Base-by-base conservation (phyloP, 2,888 invertebrate genomes). In the Melipona bicolor region DNA sequence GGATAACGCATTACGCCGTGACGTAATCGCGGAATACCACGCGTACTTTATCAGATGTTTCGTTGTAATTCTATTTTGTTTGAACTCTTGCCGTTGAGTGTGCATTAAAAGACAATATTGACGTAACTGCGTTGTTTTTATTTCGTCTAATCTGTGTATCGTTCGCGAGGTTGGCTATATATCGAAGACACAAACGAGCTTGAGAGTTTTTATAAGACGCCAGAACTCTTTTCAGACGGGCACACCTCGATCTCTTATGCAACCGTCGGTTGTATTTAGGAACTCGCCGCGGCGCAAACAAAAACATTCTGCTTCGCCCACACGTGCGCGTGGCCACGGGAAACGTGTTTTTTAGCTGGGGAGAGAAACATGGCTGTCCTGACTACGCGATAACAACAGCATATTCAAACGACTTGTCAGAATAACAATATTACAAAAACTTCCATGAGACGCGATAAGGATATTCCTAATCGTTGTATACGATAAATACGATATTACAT, bases 301-400 rank as follows among this genome's bases (percentile, higher is more conserved):
- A 86, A 85, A 86, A 86, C 85, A 85, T 79, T 85, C 79, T 73
- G 71, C 21, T 72, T 81, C 81, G 85, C 85, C 85, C 85, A 86
- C 85, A 85, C 85, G 86, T 85, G 85, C 85, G 77, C 84, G 77
- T 74, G 76, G 79, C 65, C 69, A 79, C 85, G 77, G 67, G 86
- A 85, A 82, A 80, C 82, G 82, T 83, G 86, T 85, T 86, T 85
- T 82, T 81, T 77, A 69, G 64, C 11, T 61, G 69, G 3, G 5
- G 43, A 43, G 68, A 27, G 65, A 75, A 84, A 84, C 80, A 85
- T 85, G 85, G 85, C 84, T 77, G 84, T 65, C 17, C 54, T 36
- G 71, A 78, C 75, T 83, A 67, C 59, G 62, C 75, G 84, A 79
- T 75, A 75, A 75, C 83, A 74, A 74, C 72, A 36, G 65, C 70